phyloP scores from a whole-genome alignment of 2,113 vertebrate genomes.

The Dermatemys mawii region DNA sequence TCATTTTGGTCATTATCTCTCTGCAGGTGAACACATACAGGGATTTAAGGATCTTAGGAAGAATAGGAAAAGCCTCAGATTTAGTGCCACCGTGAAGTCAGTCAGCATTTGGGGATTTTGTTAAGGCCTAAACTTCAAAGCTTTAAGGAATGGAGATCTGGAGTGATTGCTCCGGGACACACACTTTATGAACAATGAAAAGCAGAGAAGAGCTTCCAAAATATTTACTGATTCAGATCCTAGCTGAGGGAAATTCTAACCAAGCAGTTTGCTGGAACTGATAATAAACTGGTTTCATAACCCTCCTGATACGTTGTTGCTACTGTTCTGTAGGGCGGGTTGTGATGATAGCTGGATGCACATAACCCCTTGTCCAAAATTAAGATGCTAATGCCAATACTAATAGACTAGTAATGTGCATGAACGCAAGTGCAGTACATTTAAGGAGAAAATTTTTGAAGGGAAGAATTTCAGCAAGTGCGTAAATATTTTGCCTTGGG shows the following conservation, averaged over 20 bases:
- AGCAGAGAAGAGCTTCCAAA: background rate
- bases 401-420: background rate
- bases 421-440: background rate
- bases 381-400: background rate
- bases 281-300: background rate
- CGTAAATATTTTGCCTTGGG: background rate
- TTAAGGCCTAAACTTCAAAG: background rate
- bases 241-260: background rate
- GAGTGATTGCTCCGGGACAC: background rate
- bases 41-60: background rate
- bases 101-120: background rate
- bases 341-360: background rate
- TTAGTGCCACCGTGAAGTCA: background rate
- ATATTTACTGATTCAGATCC: background rate
- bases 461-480: background rate
- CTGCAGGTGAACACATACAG: background rate
- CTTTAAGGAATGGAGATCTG: background rate
- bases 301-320: background rate
- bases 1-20: background rate
- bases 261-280: background rate
- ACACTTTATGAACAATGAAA: background rate
- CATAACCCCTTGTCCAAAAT: rapidly evolving
- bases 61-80: background rate
- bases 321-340: background rate
- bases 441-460: background rate